Percentiles rank a stretch among this genome's conserved stretches.
phyloP scores from a whole-genome alignment of 2,113 vertebrate species.

The Nothoprocta pentlandii region DNA sequence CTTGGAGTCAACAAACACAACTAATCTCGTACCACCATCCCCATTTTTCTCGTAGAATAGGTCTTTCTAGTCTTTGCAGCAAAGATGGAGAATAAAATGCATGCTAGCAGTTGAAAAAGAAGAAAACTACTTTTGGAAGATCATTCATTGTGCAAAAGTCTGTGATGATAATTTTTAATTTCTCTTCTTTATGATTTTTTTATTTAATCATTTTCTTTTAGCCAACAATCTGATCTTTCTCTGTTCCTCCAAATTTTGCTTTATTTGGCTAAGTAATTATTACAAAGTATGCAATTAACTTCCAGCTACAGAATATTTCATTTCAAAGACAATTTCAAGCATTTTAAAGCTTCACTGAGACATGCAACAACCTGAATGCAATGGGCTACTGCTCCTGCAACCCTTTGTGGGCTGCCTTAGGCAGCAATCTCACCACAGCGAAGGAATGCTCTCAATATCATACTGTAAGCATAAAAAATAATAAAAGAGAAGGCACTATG shows the following conservation, averaged over 20 bases:
- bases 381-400: background rate
- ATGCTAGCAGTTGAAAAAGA: background rate
- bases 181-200: constrained; percentile 32
- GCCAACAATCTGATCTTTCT: constrained; percentile 22
- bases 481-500: background rate
- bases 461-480: background rate
- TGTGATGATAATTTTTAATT: background rate
- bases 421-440: constrained; percentile 7
- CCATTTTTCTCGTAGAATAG: background rate
- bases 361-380: background rate
- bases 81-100: background rate
- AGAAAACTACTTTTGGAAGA: background rate
- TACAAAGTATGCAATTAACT: background rate
- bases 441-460: background rate
- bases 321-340: constrained; percentile 39
- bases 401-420: background rate
- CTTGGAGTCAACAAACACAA: constrained; percentile 1
- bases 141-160: background rate
- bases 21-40: background rate
- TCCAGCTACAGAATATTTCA: constrained; percentile 29
- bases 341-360: constrained; percentile 46
- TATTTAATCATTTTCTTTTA: constrained; percentile 39
- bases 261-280: constrained; percentile 32
- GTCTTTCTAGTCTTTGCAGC: background rate
- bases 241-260: constrained; percentile 9